A percentile compares a stretch with the other conserved stretches of the same genome.
Evolutionary conservation across 2,797 vertebrate species (phyloP).

Genomic region (Simalia tracyae): DNA sequence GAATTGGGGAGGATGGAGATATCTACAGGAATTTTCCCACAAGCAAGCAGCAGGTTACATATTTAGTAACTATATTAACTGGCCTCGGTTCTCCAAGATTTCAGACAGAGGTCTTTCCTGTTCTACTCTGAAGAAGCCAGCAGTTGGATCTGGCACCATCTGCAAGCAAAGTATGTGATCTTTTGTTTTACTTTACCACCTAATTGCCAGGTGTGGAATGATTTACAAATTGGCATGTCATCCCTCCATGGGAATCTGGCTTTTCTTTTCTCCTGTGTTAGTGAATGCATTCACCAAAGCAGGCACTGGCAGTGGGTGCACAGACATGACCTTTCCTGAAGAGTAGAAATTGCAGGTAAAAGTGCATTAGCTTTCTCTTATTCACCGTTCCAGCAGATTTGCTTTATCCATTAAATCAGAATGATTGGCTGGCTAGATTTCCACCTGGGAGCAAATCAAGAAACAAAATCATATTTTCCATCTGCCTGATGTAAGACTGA

Average conservation of each 20-base stretch:
- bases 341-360: background rate
- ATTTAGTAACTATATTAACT: background rate
- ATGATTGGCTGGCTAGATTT: background rate
- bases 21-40: background rate
- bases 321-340: background rate
- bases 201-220: background rate
- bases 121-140: background rate
- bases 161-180: background rate
- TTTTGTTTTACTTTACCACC: background rate
- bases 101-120: background rate
- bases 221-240: background rate
- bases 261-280: background rate
- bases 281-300: background rate
- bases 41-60: background rate
- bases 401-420: background rate
- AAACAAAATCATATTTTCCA: slow-evolving; percentile 21
- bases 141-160: background rate
- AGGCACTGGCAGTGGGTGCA: background rate
- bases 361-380: background rate
- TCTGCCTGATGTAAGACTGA: background rate
- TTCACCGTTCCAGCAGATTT: background rate
- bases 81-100: background rate
- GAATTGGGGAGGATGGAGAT: background rate
- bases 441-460: background rate
- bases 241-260: background rate